Conservation (phyloP, 2,113 vertebrate species). For the Craseonycteris thonglongyai region DNA sequence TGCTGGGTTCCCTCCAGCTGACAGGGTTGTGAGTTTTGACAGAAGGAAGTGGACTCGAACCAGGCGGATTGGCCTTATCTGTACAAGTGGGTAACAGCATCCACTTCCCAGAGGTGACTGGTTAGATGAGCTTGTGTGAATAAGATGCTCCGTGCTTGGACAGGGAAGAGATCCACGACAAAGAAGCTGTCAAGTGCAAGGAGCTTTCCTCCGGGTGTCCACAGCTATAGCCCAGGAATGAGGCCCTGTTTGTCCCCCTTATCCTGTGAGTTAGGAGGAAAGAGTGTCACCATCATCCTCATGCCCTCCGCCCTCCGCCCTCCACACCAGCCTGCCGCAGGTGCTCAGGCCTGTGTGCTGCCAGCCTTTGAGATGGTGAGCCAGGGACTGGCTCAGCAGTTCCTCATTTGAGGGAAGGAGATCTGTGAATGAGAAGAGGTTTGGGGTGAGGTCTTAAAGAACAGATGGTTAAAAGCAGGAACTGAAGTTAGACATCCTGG, state of each 20-base stretch:
- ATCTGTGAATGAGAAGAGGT: not conserved
- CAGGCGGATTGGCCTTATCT: not conserved
- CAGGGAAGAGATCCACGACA: not conserved
- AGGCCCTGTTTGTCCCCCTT: not conserved
- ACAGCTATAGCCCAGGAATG: not conserved
- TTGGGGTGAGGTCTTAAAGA: not conserved
- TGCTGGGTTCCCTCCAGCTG: not conserved
- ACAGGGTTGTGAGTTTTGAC: not conserved
- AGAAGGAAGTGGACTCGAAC: not conserved
- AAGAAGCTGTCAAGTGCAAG: not conserved
- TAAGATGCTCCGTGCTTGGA: not conserved
- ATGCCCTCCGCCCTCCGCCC: not conserved
- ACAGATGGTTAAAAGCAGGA: not conserved
- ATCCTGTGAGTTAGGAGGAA: not conserved
- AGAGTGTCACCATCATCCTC: not conserved
- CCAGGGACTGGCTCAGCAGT: accelerated
- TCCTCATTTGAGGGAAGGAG: not conserved
- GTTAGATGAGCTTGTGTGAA: not conserved
- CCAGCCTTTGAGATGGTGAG: not conserved
- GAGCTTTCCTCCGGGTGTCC: not conserved
- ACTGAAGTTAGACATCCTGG: not conserved
- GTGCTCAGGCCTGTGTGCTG: accelerated
- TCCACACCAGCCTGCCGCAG: not conserved
- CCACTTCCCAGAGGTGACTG: not conserved
- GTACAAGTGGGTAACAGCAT: not conserved